Percentiles rank a stretch among this genome's conserved stretches.
These are phyloP conservation scores for Trachymyrmex cornetzi DNA, from an alignment of 1,140 invertebrate genomes.

Conservation along the genomic window DNA sequence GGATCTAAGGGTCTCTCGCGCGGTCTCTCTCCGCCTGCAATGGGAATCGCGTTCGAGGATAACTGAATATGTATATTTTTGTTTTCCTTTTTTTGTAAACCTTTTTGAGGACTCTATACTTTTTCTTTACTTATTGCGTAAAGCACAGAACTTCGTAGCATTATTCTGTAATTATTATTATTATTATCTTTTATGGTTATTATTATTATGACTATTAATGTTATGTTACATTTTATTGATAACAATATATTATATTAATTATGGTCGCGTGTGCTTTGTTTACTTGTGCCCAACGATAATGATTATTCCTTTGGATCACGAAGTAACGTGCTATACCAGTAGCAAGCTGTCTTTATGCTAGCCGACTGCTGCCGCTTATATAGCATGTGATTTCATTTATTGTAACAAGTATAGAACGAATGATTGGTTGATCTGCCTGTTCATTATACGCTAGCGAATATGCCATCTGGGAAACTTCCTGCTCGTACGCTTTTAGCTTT, in stretches of 20 bases:
- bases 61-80: slow-evolving; percentile 56
- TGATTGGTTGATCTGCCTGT: background rate
- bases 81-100: slow-evolving; percentile 53
- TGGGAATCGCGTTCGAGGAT: slow-evolving; percentile 24
- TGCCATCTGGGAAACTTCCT: slow-evolving; percentile 37
- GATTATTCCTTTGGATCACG: slow-evolving; percentile 35
- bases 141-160: slow-evolving; percentile 79
- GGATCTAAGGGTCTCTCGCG: slow-evolving; percentile 45
- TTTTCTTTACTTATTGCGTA: slow-evolving; percentile 77
- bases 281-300: slow-evolving; percentile 68
- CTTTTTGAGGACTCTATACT: slow-evolving; percentile 63
- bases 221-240: slow-evolving; percentile 87
- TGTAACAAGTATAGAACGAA: slow-evolving; percentile 11
- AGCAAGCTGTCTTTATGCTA: background rate
- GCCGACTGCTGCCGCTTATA: background rate
- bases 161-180: slow-evolving; percentile 84
- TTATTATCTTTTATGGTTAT: slow-evolving; percentile 80
- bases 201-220: slow-evolving; percentile 83
- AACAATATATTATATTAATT: slow-evolving; percentile 86
- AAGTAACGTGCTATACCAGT: slow-evolving; percentile 14
- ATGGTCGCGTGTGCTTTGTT: slow-evolving; percentile 75
- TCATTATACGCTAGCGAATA: slow-evolving; percentile 22
- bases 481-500: slow-evolving; percentile 45
- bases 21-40: too few species aligned
- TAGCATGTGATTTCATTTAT: slow-evolving; percentile 18